Percentiles rank a stretch among this genome's conserved stretches.
phyloP scores from a whole-genome alignment of 2,113 vertebrate genomes.

The Chauna torquata region DNA sequence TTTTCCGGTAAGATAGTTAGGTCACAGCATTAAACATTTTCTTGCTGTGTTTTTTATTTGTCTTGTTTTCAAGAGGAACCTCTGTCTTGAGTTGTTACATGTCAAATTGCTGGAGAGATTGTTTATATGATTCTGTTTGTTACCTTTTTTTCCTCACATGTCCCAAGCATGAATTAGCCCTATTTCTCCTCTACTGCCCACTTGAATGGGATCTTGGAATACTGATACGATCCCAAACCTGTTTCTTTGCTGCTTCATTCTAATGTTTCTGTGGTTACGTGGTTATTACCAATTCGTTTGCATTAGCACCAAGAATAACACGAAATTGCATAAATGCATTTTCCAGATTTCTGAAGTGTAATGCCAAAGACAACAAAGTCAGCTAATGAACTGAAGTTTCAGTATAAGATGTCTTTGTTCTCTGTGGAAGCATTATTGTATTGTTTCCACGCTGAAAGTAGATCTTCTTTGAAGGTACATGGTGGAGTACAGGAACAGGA shows the following conservation, averaged over 20 bases:
- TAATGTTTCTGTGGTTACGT: not conserved
- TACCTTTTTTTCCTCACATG: rapidly evolving
- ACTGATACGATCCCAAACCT: not conserved
- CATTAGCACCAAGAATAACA: not conserved
- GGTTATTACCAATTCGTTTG: not conserved
- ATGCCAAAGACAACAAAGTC: not conserved
- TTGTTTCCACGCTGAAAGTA: not conserved
- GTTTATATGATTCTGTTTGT: not conserved
- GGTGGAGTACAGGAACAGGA: not conserved
- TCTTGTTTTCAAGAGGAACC: not conserved
- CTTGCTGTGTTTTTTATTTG: not conserved
- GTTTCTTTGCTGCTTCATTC: not conserved
- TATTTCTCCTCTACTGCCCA: not conserved
- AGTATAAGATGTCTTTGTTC: not conserved
- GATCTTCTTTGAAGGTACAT: not conserved
- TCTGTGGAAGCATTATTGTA: not conserved
- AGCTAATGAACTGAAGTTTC: not conserved
- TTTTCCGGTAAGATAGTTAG: conserved; percentile 86
- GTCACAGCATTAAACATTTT: not conserved
- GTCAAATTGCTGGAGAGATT: not conserved
- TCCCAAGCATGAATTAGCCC: not conserved
- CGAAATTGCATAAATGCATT: not conserved
- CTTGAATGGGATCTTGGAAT: not conserved
- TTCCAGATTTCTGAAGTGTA: not conserved
- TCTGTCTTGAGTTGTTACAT: not conserved